Base-by-base conservation (phyloP, 1,140 invertebrate species). In the Carposina sasakii region DNA sequence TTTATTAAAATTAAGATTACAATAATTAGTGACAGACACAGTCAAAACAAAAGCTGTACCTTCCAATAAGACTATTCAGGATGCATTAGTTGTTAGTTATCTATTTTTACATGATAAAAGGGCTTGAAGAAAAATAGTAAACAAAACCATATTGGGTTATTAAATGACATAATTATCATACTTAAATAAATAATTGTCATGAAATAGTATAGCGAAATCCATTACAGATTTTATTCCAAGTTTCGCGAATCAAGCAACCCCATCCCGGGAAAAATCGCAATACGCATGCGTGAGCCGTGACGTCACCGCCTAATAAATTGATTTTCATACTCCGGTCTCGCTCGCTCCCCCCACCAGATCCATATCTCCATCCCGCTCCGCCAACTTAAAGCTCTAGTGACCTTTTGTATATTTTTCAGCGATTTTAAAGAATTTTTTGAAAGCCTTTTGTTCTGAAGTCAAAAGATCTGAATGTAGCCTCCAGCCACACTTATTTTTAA, bases 241-340 rank as follows among this genome's bases (percentile, higher is more conserved):
- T 45, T 58, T 56, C 30, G 19, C 13, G 19, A 22, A 17, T 12
- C 60, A 62, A 64, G 82, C 82, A 83, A 86, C 75, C 63, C 75
- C 45, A 50, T 52, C 68, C 77, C 73, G 78, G 79, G 79, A 70
- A 49, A 36, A 43, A 43, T 19, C 46, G 48, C 48, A 64, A 26
- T 45, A 69, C 85, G 85, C 81, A 67, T 75, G 85, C 81, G 82
- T 67, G 49, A 9, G 20, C 1, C 57, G 79, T 85, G 82, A 86
- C 84, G 85, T 86, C 82, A 86, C 81, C 50, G 54, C 62, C 69
- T 84, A 82, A 85, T 86, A 85, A 86, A 86, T 86, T 86, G 85
- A 85, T 86, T 86, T 86, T 86, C 75, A 79, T 66, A 57, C 70
- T 48, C 51, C 65, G 67, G 54, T 82, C 81, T 54, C 67, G 36